Conservation (phyloP, 2,797 vertebrate species). For the Orientallactaga sibirica region DNA sequence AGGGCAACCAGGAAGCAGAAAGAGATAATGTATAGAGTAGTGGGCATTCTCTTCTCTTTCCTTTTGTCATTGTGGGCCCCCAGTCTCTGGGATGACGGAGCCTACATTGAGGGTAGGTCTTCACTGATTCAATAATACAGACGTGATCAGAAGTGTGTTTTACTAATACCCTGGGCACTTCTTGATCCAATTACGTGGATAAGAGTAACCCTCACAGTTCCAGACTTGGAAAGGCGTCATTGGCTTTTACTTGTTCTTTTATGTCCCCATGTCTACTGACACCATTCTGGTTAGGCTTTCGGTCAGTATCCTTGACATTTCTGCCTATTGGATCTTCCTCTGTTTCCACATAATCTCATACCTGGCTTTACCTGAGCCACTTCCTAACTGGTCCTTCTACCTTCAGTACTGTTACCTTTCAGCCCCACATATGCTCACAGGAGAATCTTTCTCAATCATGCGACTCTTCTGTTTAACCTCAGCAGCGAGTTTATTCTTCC, state of each 20-base stretch:
- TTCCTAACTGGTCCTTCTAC: not conserved
- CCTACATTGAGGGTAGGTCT: not conserved
- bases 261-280: not conserved
- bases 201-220: not conserved
- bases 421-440: not conserved
- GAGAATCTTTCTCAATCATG: not conserved
- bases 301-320: not conserved
- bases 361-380: not conserved
- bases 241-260: not conserved
- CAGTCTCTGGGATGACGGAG: not conserved
- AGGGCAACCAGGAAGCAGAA: not conserved
- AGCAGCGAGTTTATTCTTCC: not conserved
- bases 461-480: not conserved
- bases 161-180: not conserved
- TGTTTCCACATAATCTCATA: not conserved
- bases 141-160: not conserved
- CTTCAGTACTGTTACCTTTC: not conserved
- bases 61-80: no score
- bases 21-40: not conserved
- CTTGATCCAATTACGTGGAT: no score
- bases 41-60: not conserved
- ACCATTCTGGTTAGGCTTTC: not conserved
- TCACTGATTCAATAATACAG: not conserved
- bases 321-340: not conserved
- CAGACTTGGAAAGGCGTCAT: not conserved